Evolutionary conservation across 2,888 invertebrate species (phyloP).

Genomic region (Meandrusa payeni): DNA sequence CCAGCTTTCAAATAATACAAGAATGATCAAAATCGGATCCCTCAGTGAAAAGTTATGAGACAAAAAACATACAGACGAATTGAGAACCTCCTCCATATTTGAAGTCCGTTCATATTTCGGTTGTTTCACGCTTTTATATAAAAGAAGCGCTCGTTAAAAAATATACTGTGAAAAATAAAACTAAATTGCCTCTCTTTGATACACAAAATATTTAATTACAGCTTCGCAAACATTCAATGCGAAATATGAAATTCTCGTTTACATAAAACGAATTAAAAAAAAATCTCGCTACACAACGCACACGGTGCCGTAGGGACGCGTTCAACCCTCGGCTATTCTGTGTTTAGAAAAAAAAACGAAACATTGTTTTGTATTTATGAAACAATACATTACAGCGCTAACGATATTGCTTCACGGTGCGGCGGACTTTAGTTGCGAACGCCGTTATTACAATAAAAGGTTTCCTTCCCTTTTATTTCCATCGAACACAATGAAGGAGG

Average conservation of each 20-base stretch:
- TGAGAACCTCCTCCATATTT: no score
- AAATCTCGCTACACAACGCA: neutral
- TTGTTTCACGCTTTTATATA: no score
- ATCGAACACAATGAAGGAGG: neutral
- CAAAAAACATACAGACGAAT: no score
- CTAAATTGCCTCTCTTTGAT: no score
- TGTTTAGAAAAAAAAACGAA: slow-evolving; percentile 12
- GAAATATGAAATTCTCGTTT: slow-evolving; percentile 7
- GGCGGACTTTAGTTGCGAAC: slow-evolving; percentile 1
- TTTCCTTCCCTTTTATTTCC: slow-evolving; percentile 1
- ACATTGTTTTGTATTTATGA: slow-evolving; percentile 21
- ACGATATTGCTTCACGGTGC: slow-evolving; percentile 22
- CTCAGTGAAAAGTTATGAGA: no score
- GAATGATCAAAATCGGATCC: no score
- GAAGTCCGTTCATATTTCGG: no score
- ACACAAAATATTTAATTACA: no score
- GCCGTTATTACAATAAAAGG: slow-evolving; percentile 9
- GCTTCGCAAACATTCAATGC: neutral
- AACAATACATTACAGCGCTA: slow-evolving; percentile 20
- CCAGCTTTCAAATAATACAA: no score
- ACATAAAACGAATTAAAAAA: slow-evolving; percentile 13
- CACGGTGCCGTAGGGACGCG: slow-evolving; percentile 10
- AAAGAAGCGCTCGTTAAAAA: no score
- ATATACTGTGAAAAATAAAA: no score
- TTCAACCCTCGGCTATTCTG: slow-evolving; percentile 2